phyloP scores from a whole-genome alignment of 2,113 vertebrate genomes.

The Rhinolophus sinicus region DNA sequence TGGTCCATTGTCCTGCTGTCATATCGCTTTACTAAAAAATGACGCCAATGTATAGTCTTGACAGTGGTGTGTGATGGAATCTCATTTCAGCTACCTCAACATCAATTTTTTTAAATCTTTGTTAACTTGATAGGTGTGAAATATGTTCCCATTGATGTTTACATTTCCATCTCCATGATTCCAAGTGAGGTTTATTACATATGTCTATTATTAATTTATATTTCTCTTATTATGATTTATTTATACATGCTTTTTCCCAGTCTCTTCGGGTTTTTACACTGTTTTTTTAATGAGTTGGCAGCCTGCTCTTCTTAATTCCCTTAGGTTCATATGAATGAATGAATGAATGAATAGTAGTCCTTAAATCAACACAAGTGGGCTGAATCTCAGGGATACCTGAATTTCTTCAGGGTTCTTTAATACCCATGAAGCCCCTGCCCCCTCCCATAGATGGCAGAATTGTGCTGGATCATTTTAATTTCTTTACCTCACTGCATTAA shows the following conservation, averaged over 20 bases:
- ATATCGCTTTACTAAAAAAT: background rate
- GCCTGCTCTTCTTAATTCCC: background rate
- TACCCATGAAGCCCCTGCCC: background rate
- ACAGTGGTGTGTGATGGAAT: background rate
- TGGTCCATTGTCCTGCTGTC: background rate
- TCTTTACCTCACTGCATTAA: background rate
- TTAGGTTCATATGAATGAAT: background rate
- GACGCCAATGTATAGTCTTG: background rate
- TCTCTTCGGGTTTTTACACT: background rate
- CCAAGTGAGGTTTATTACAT: background rate
- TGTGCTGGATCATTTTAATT: background rate
- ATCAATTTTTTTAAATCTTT: background rate
- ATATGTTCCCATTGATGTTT: slow-evolving; percentile 18
- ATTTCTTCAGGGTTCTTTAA: background rate
- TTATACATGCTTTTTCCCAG: background rate
- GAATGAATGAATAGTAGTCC: background rate
- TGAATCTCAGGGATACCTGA: background rate
- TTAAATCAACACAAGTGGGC: background rate
- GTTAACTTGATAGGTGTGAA: background rate
- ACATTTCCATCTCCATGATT: background rate
- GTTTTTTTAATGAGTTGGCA: background rate
- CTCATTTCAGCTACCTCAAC: background rate
- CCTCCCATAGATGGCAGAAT: background rate
- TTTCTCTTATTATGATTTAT: background rate
- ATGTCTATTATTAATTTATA: background rate